Base-by-base conservation (phyloP, 2,888 invertebrate genomes). In the Megamerina dolium region DNA sequence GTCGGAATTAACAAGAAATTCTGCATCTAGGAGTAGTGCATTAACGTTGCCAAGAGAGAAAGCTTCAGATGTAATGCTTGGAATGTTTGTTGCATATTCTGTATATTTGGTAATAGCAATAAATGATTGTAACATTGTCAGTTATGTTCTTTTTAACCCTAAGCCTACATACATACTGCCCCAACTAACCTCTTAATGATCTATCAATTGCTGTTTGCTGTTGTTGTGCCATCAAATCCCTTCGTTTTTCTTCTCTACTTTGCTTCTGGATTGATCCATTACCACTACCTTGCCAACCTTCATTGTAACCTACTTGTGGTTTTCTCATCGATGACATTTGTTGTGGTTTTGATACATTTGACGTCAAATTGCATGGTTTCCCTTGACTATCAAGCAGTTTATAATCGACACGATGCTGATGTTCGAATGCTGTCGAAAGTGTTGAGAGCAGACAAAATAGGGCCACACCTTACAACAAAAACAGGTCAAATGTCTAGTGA, bases 341-440 rank as follows among this genome's bases (percentile, higher is more conserved):
- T 18, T 33, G 27, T 2, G 38, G 4, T 31, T 8, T 10, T 31
- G 31, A 31, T 13, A 6, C 6, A 6, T 14, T 8, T 53, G 52
- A 38, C 29, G 56, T 62, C 51, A 45, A 51, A 57, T 63, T 60
- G 50, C 68, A 68, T 37, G 61, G 60, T 54, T 53, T 56, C 38
- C 64, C 66, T 50, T 55, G 50, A 52, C 49, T 56, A 57, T 68
- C 62, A 51, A 64, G 56, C 48, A 62, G 50, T 47, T 56, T 58
- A 48, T 50, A 55, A 41, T 50, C 49, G 53, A 57, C 56, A 46
- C 51, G 53, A 43, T 61, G 61, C 55, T 75, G 72, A 71, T 79
- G 78, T 66, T 85, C 85, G 63, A 85, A 82, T n/a, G 81, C 76
- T 37, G 83, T 77, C 27, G 76, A 72, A 33, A 79, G 72, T 1